Base-by-base conservation (phyloP, 1,140 invertebrate genomes). In the Ooceraea biroi region DNA sequence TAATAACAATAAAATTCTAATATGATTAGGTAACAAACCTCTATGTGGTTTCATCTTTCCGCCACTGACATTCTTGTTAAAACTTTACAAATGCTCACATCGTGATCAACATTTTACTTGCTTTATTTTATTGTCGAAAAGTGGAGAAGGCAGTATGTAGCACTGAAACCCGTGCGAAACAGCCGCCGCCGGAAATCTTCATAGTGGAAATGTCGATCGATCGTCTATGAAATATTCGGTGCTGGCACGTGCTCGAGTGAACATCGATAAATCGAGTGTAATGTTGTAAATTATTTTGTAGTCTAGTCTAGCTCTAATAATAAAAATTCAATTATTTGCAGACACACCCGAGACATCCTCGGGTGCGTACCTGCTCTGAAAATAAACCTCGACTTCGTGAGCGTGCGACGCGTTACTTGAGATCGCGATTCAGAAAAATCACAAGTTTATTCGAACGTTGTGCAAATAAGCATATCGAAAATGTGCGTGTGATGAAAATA, bases 291-390 rank as follows among this genome's bases (percentile, higher is more conserved):
- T 57, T 46, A 69, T 78, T 36, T 57, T 25, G 25, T 48, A 12
- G 12, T 50, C 14, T 0, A n/a, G n/a, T n/a, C n/a, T n/a, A n/a
- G n/a, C n/a, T n/a, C n/a, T n/a, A n/a, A n/a, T n/a, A 11, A 78
- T 69, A 22, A 78, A 78, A 78, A 69, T 78, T 55, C 17, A 55
- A 55, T 78, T 78, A 78, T 69, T 44, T 57, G 68, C 41, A 78
- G 48, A 78, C 22, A 69, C 55, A 27, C 30, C 17, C 57, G 22
- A 57, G 50, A 78, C 48, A 78, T 19, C 36, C 50, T 30, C 76
- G 36, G 12, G 17, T 69, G 50, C 36, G 5, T 77, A 52, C 19
- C 11, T 57, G 63, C 36, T 78, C 76, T 69, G 76, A 78, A 78
- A 78, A 78, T 78, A 78, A 78, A 69, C 22, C 63, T 44, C 76